Conservation (phyloP, 2,113 vertebrate species). For the Monarcha castaneiventris region DNA sequence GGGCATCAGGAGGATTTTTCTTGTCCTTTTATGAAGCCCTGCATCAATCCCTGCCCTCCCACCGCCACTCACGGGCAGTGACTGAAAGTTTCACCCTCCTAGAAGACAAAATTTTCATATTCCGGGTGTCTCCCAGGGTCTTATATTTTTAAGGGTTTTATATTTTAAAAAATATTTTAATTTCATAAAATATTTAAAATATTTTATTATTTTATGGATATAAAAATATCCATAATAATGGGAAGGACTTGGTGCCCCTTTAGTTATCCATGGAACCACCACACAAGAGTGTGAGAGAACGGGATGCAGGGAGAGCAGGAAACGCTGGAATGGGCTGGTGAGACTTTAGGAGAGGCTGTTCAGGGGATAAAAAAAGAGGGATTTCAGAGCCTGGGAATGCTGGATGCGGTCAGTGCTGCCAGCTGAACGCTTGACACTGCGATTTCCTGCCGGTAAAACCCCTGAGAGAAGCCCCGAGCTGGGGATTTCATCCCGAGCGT, state of each 20-base stretch:
- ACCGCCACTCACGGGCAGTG: accelerated
- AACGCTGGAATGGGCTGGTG: accelerated
- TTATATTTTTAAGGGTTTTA: background rate
- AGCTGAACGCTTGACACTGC: background rate
- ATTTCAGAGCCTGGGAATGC: background rate
- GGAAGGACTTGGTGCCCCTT: background rate
- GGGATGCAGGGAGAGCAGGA: background rate
- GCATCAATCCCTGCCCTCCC: background rate
- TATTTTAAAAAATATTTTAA: too few species aligned
- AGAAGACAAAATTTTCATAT: background rate
- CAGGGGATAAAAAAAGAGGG: background rate
- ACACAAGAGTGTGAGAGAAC: accelerated
- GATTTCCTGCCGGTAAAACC: background rate
- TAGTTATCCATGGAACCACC: accelerated
- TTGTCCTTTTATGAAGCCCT: background rate
- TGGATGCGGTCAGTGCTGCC: background rate
- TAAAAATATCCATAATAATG: background rate
- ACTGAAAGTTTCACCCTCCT: background rate
- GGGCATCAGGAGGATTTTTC: background rate
- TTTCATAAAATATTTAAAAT: too few species aligned
- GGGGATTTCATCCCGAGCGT: background rate
- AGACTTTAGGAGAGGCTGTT: background rate
- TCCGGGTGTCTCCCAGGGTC: background rate
- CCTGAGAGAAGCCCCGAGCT: background rate
- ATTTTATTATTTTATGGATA: too few species aligned